Base-by-base conservation (phyloP, 2,113 vertebrate species). In the Solea senegalensis region DNA sequence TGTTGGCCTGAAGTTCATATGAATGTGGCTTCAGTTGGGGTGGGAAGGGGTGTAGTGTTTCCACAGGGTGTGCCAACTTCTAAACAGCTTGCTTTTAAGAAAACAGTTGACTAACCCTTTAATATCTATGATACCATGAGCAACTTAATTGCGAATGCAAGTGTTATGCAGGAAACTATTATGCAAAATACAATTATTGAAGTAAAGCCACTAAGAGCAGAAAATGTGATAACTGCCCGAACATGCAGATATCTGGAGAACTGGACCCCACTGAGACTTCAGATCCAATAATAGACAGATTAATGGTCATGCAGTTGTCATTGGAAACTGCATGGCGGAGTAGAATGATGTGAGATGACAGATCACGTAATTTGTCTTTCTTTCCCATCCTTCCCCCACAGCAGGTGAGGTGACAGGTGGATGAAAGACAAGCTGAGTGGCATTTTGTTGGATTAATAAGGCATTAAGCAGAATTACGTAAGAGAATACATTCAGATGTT, bases 311-410 rank as follows among this genome's bases (percentile, higher is more conserved):
- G 15, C 14, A 9, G 58, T 49, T 10, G 21, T 66, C 56, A 10
- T 27, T 51, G 40, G 72, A 58, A 66, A 68, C 9, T 12, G 7
- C 9, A 45, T 9, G 52, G 41, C 28, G 12, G 34, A 58, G 49
- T 56, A 63, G 28, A 66, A 57, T 62, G 57, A 65, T 0, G 0
- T 39, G 41, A 69, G 49, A 64, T 14, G 85, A 91, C 85, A 86
- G 78, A 21, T 88, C 69, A 70, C 78, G 40, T 63, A 64, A 80
- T 84, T 40, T 0, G 44, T 88, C 81, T 78, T 39, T 55, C 69
- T 41, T 28, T 10, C 34, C 12, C 10, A 27, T 28, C 41, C 49
- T 49, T n/a, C 28, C 72, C 65, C 28, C 46, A 28, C 57, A 54
- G 74, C 58, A 63, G 69, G 65, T 70, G 74, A 69, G 46, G 45